Evolutionary conservation across 2,888 invertebrate genomes (phyloP).

Genomic region (Tetheella fluctuosa): DNA sequence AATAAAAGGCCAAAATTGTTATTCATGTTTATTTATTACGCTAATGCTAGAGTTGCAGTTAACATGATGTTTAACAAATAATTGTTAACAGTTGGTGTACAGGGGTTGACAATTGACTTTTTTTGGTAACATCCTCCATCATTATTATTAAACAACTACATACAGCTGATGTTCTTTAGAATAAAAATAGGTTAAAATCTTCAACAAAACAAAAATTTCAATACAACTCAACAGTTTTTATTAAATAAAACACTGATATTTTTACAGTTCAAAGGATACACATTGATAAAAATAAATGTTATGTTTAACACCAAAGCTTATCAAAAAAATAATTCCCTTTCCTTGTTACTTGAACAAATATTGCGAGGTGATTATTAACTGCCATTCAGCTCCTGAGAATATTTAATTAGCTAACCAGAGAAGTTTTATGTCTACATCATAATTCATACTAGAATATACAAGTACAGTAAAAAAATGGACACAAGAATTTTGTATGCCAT

Average conservation of each 20-base stretch:
- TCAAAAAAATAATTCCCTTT: conserved; percentile 44
- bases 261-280: conserved; percentile 47
- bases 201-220: conserved; percentile 62
- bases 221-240: conserved; percentile 48
- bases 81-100: conserved; percentile 51
- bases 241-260: conserved; percentile 51
- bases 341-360: conserved; percentile 43
- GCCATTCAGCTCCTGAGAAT: conserved; percentile 35
- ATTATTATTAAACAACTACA: conserved; percentile 50
- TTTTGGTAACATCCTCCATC: conserved; percentile 64
- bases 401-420: conserved; percentile 43
- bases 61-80: conserved; percentile 66
- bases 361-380: conserved; percentile 47
- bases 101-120: conserved; percentile 65
- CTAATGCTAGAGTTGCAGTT: conserved; percentile 73
- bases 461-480: conserved; percentile 65
- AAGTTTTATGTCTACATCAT: conserved; percentile 45
- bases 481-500: conserved; percentile 53
- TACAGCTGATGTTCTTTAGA: conserved; percentile 47
- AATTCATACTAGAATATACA: conserved; percentile 48
- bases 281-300: conserved; percentile 36
- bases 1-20: conserved; percentile 58
- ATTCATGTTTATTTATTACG: conserved; percentile 77
- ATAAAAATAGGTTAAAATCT: conserved; percentile 52
- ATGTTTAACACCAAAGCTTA: conserved; percentile 43